Base-by-base conservation (phyloP, 1,140 invertebrate genomes). In the Caenorhabditis briggsae region DNA sequence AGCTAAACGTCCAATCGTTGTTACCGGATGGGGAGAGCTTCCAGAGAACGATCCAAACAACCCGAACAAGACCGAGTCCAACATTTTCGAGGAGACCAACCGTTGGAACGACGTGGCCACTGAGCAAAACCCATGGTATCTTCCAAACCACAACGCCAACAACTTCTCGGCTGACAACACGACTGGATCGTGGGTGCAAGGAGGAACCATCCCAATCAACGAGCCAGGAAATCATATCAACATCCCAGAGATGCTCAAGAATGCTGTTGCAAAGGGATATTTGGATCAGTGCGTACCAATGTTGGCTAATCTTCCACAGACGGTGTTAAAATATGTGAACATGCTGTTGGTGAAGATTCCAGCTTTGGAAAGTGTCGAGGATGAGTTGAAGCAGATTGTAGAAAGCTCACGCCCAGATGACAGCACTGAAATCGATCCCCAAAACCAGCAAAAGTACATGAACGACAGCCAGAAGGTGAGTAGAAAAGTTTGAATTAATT, bases 21-120 rank as follows among this genome's bases (percentile, higher is more conserved):
- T 85, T 3, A 87, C 86, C 9, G 86, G 86, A 61, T 87, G 86
- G 86, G 86, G 86, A 84, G 86, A 87, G 53, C 86, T 87, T 48
- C 86, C 86, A 48, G 86, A 87, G 23, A 87, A 87, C 25, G 86
- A 87, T 70, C 86, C 86, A 41, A 87, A 87, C 70, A 87, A 87
- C 41, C 86, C 86, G 3, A 56, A 20, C 25, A 87, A 87, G 55
- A 53, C 20, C 50, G 86, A 83, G 46, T 46, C 61, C 53, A 33
- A 14, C 2, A 86, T 83, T 9, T 41, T 43, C 53, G 43, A 46
- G 2, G 33, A 33, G 48, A 86, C 43, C 85, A 86, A 74, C 20
- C 41, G 70, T 64, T 86, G 55, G 58, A 46, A 53, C 50, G 70
- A 86, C 18, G n/a, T 86, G 55, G n/a, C 56, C 20, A 50, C 84